A percentile compares a stretch with the other conserved stretches of the same genome.
Conservation (phyloP, 2,113 vertebrate species). For the Talpa occidentalis region DNA sequence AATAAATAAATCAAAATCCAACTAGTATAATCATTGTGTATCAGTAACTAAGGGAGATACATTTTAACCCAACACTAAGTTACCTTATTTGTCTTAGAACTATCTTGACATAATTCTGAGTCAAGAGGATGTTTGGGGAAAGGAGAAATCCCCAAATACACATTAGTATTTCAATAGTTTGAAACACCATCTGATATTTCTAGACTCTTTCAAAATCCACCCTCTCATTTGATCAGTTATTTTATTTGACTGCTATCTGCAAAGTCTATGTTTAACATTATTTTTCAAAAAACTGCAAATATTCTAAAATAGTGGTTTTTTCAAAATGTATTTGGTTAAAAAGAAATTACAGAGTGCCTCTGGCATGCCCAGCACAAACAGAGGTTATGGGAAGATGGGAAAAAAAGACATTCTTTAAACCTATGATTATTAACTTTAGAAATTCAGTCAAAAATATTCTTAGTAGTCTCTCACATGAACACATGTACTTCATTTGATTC, state of each 20-base stretch:
- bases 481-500: slow-evolving; percentile 29
- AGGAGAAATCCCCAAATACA: neutral
- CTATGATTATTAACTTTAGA: slow-evolving; percentile 7
- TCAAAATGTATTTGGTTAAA: neutral
- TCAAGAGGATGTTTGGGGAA: neutral
- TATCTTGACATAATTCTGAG: slow-evolving; percentile 18
- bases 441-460: slow-evolving; percentile 30
- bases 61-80: slow-evolving; percentile 29
- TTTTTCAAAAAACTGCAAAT: neutral
- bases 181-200: slow-evolving; percentile 20
- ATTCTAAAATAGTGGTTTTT: slow-evolving; percentile 29
- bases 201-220: slow-evolving; percentile 44
- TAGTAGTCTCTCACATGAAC: neutral
- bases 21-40: neutral
- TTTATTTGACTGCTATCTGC: neutral
- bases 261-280: neutral
- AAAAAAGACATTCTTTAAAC: neutral
- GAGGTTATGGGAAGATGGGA: neutral
- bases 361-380: neutral
- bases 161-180: slow-evolving; percentile 10
- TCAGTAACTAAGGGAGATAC: neutral
- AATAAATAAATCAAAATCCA: slow-evolving; percentile 14
- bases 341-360: neutral
- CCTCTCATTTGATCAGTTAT: slow-evolving; percentile 12
- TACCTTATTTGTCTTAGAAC: slow-evolving; percentile 31